Percentiles rank a stretch among this genome's conserved stretches.
phyloP scores from a whole-genome alignment of 1,140 invertebrate genomes.

The Bombus waltoni region DNA sequence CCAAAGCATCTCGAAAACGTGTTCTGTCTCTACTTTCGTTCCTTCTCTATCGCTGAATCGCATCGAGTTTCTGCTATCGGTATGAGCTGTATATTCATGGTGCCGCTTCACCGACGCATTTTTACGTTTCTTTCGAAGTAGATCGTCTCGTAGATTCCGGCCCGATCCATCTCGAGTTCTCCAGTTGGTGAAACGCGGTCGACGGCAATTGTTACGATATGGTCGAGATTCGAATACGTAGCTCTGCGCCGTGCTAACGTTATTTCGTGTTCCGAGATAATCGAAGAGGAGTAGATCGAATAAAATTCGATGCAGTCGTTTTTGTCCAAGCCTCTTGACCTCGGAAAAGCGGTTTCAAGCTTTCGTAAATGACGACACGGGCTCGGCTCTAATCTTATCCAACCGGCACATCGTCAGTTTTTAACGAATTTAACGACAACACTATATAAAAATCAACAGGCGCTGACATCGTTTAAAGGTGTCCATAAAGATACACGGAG shows the following conservation, averaged over 20 bases:
- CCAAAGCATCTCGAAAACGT: conserved; percentile 30
- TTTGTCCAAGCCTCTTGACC: neutral
- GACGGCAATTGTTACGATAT: neutral
- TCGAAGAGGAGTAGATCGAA: conserved; percentile 34
- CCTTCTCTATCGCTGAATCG: neutral
- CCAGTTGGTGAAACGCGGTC: conserved; percentile 8
- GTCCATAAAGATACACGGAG: conserved; percentile 62
- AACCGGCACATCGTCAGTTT: conserved; percentile 58
- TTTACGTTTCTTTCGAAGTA: neutral
- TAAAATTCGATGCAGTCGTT: neutral
- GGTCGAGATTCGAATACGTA: neutral
- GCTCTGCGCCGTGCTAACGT: neutral
- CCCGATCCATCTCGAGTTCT: neutral
- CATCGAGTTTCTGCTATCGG: conserved; percentile 30
- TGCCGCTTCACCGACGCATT: neutral
- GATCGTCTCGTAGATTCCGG: neutral
- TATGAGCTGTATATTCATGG: conserved; percentile 19
- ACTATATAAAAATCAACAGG: conserved; percentile 56
- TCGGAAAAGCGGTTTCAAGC: conserved; percentile 15
- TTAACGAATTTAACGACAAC: conserved; percentile 64
- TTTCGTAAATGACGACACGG: conserved; percentile 20
- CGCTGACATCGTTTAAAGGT: conserved; percentile 43
- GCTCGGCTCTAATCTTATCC: conserved; percentile 57
- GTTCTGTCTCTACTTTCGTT: conserved; percentile 3
- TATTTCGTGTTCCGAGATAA: conserved; percentile 56